phyloP scores from a whole-genome alignment of 2,888 invertebrate species.

The Eretmocerus hayati region DNA sequence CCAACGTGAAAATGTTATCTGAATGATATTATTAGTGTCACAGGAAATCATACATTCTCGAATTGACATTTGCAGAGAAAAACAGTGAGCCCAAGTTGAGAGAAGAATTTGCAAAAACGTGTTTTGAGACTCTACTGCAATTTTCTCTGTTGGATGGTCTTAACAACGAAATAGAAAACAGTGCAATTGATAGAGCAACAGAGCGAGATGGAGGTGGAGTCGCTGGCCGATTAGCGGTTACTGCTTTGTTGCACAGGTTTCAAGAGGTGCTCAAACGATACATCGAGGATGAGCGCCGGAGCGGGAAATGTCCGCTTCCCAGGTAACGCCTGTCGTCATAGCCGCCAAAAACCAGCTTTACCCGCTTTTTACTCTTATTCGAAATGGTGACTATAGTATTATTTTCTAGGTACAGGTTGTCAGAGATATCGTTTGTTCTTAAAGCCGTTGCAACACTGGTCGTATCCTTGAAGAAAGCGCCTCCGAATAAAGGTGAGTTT shows the following conservation, averaged over 20 bases:
- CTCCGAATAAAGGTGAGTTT: slow-evolving; percentile 68
- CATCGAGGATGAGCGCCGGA: slow-evolving; percentile 74
- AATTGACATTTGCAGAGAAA: slow-evolving; percentile 30
- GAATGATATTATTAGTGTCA: background rate
- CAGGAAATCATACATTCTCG: background rate
- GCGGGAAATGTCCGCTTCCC: slow-evolving; percentile 79
- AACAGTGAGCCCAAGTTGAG: slow-evolving; percentile 57
- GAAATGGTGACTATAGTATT: slow-evolving; percentile 28
- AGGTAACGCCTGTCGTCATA: slow-evolving; percentile 50
- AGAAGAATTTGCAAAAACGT: slow-evolving; percentile 93
- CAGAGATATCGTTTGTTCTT: slow-evolving; percentile 92
- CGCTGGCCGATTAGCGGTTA: slow-evolving; percentile 74
- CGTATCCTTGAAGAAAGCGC: slow-evolving; percentile 86
- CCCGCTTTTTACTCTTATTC: background rate
- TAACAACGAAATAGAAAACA: slow-evolving; percentile 39
- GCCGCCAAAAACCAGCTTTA: background rate
- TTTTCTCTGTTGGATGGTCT: slow-evolving; percentile 80
- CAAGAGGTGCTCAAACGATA: slow-evolving; percentile 87
- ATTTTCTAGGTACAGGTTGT: slow-evolving; percentile 72
- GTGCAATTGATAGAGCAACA: slow-evolving; percentile 24
- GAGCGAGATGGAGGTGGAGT: slow-evolving; percentile 55
- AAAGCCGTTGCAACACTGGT: slow-evolving; percentile 90
- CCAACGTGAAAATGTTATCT: background rate
- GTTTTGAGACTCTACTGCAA: slow-evolving; percentile 91
- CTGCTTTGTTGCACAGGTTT: slow-evolving; percentile 85